Evolutionary conservation across 2,113 vertebrate genomes (phyloP).

Genomic region (Xiphias gladius): DNA sequence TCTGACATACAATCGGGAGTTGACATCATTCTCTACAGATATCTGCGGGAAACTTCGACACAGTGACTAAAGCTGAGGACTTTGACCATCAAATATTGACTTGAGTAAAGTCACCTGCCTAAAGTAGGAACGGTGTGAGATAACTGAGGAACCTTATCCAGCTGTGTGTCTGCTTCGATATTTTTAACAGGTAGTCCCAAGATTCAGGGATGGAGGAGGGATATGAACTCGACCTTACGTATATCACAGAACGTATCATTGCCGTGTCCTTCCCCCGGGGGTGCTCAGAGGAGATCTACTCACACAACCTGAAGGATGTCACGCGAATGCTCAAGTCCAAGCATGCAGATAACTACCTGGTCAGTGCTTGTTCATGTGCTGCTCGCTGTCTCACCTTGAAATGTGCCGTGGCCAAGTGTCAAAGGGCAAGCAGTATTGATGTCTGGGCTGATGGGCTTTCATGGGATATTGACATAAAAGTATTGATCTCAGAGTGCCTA

Average conservation of each 20-base stretch:
- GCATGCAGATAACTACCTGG: constrained; percentile 96
- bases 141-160: constrained; percentile 11
- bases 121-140: constrained; percentile 24
- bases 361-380: constrained; percentile 71
- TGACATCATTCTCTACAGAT: constrained; percentile 54
- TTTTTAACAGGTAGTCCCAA: constrained; percentile 50
- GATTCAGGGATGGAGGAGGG: constrained; percentile 90
- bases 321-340: constrained; percentile 96
- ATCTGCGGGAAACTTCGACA: constrained; percentile 49
- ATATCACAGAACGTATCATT: constrained; percentile 96
- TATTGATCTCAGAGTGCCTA: constrained; percentile 22
- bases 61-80: constrained; percentile 67
- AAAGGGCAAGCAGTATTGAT: constrained; percentile 37
- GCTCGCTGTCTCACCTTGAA: constrained; percentile 1
- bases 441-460: constrained; percentile 18
- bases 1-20: constrained; percentile 45
- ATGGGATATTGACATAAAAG: constrained; percentile 18
- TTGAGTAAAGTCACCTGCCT: constrained; percentile 39
- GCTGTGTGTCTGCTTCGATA: constrained; percentile 11
- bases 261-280: constrained; percentile 91
- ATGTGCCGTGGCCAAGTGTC: constrained; percentile 18
- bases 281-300: constrained; percentile 92
- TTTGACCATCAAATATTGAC: constrained; percentile 80
- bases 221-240: constrained; percentile 95
- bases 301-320: constrained; percentile 91